phyloP scores from a whole-genome alignment of 2,113 vertebrate species.

The Lasiurus cinereus region DNA sequence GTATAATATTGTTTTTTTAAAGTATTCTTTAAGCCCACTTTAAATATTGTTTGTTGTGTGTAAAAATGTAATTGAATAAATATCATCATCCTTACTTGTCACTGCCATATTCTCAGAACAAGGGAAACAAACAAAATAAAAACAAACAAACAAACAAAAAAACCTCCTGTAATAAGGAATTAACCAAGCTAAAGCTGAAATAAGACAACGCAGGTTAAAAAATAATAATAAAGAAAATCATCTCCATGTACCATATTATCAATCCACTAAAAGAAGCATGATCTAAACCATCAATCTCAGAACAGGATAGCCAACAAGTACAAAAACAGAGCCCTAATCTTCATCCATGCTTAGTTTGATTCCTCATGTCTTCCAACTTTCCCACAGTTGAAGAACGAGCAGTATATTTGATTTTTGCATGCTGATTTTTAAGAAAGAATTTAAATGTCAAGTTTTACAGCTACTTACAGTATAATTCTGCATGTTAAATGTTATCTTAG shows the following conservation, averaged over 20 bases:
- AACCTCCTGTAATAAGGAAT: not conserved
- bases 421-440: slow-evolving; percentile 27
- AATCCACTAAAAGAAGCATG: not conserved
- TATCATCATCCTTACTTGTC: not conserved
- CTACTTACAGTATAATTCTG: slow-evolving; percentile 4
- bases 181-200: not conserved
- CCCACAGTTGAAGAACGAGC: not conserved
- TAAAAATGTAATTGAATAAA: not conserved
- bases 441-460: slow-evolving; percentile 55
- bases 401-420: slow-evolving; percentile 4
- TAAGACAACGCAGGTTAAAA: not conserved
- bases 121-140: not conserved
- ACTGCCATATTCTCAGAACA: not conserved
- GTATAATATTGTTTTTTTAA: not conserved
- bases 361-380: not conserved
- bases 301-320: not conserved
- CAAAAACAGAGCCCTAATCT: not conserved
- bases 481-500: slow-evolving; percentile 43
- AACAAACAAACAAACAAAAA: too few relatives aligned
- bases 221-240: not conserved
- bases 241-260: not conserved
- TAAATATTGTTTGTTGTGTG: not conserved
- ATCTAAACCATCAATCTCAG: not conserved
- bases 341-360: not conserved
- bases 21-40: not conserved